These are phyloP conservation scores for Zygothrica quintamaculata DNA, from an alignment of 2,888 invertebrate genomes.

Conservation along the genomic window DNA sequence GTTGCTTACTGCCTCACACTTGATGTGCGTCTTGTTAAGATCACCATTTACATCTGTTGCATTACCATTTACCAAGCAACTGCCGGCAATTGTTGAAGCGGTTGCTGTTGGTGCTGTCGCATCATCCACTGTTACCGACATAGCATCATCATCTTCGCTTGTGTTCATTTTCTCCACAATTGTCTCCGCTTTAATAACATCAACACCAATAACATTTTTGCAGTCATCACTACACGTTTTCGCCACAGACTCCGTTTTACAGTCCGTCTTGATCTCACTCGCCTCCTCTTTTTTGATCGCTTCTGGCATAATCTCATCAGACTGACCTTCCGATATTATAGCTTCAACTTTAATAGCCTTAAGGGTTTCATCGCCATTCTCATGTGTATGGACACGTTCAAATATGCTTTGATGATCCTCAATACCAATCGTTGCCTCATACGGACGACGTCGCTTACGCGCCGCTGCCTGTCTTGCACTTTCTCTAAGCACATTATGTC, in stretches of 20 bases:
- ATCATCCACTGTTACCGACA: conserved; percentile 46
- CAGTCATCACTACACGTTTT: conserved; percentile 21
- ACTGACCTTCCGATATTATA: conserved; percentile 12
- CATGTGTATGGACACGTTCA: conserved; percentile 39
- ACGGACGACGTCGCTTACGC: conserved; percentile 88
- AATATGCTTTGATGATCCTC: conserved; percentile 55
- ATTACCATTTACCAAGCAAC: conserved; percentile 41
- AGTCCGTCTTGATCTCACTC: conserved; percentile 27
- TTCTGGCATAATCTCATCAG: conserved; percentile 49
- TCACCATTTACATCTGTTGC: conserved; percentile 55
- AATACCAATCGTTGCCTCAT: conserved; percentile 84
- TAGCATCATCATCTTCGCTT: conserved; percentile 73
- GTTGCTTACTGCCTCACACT: conserved; percentile 33
- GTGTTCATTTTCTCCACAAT: conserved; percentile 78
- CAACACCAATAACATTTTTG: conserved; percentile 23
- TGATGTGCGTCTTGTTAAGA: conserved; percentile 32
- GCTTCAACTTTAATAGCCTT: conserved; percentile 47
- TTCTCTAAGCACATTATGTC: conserved; percentile 68
- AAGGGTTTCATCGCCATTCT: conserved; percentile 72
- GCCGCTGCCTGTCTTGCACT: conserved; percentile 75
- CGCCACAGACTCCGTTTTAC: conserved; percentile 18
- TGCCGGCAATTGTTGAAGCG: conserved; percentile 2
- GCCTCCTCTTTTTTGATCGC: conserved; percentile 50
- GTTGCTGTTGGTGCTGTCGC: conserved; percentile 14
- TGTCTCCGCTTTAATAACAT: conserved; percentile 38